Base-by-base conservation (phyloP, 1,140 invertebrate genomes). In the Drosophila melanica region DNA sequence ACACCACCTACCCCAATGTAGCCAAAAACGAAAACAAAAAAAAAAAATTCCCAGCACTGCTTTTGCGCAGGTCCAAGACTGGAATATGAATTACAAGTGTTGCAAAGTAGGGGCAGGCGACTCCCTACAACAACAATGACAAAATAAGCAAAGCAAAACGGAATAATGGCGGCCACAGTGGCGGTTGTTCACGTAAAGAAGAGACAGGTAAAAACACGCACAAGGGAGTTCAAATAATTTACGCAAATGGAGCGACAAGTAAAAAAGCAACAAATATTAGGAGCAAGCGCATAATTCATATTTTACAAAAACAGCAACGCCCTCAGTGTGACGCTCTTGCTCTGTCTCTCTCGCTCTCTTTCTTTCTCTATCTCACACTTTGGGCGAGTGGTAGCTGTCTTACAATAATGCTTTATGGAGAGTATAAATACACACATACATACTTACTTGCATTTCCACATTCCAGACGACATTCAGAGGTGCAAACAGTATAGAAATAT, bases 211-310 rank as follows among this genome's bases (percentile, higher is more conserved):
- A 47, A 35, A n/a, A 57, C 14, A 48, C 64, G 44, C 44, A 62
- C 48, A 68, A 54, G 57, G 50, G 44, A 44, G 70, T 54, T 53
- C 67, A 72, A 73, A 55, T 69, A 79, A 87, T 87, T 78, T 82
- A 72, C 44, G 27, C 53, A 54, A 62, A 74, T 55, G 23, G 3
- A 60, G 39, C 10, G 10, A 23, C 11, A 6, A 47, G 23, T 20
- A 18, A 39, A 50, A 60, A 45, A 67, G 44, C 81, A 75, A 66
- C 57, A 80, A 69, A 14, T 35, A 65, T 59, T 59, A 76, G 71
- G 75, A 86, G 82, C 79, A 79, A 70, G 82, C 84, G 68, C 84
- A 87, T 89, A 79, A 79, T 79, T 87, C 80, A 77, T 79, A 79
- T 82, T 77, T 68, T 48, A 74, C 58, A 66, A 57, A 67, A 65